These are phyloP conservation scores for Aegotheles bennettii DNA, from an alignment of 2,113 vertebrate genomes.

Conservation along the genomic window DNA sequence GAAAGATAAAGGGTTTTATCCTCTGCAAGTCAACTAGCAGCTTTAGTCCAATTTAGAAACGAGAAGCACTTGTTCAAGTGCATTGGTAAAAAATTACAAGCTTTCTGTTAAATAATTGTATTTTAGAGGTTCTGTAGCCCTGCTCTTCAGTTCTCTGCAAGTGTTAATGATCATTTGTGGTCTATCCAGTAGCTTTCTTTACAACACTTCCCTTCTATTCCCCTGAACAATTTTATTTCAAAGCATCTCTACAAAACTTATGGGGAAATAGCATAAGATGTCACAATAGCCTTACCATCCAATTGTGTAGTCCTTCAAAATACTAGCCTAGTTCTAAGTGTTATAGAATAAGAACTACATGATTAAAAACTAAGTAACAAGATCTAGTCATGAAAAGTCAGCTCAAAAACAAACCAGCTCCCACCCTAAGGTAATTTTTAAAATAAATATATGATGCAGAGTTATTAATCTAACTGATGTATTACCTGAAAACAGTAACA, in stretches of 20 bases:
- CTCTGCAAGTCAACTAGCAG: neutral
- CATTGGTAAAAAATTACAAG: neutral
- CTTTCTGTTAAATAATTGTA: neutral
- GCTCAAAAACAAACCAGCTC: neutral
- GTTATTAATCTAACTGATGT: neutral
- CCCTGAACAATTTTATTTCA: neutral
- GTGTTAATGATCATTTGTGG: fast-evolving
- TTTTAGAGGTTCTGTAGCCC: neutral
- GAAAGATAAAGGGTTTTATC: neutral
- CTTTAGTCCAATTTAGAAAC: neutral
- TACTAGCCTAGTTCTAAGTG: neutral
- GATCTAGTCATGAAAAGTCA: neutral
- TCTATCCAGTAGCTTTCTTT: neutral
- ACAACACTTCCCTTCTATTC: neutral
- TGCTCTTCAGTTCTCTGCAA: neutral
- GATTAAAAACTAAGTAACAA: neutral
- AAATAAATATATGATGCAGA: neutral
- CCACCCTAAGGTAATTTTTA: neutral
- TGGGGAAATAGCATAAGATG: neutral
- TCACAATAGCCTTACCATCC: neutral
- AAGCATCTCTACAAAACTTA: neutral
- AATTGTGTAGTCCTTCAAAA: neutral
- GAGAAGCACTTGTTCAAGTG: neutral
- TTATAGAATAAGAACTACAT: neutral
- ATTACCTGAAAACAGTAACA: neutral